A percentile compares a stretch with the other conserved stretches of the same genome.
Conservation (phyloP, 92 coral and sea anemone species). For the Zoanthus solanderi region DNA sequence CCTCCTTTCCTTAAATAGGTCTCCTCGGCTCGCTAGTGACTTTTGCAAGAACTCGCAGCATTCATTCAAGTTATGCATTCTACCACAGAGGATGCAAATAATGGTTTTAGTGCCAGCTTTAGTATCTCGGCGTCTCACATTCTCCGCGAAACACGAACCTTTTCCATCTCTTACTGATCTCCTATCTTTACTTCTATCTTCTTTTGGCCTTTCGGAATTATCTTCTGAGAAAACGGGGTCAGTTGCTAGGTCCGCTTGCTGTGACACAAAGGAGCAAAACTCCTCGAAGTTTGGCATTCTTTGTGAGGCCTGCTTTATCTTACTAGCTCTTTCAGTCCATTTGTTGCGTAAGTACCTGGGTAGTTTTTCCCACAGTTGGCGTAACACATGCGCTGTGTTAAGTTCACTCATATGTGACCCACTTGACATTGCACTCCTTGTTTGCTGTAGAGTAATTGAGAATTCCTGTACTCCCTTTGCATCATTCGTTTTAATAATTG, state of each 20-base stretch:
- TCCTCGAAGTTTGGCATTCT: constrained; percentile 61
- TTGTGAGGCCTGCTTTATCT: constrained; percentile 44
- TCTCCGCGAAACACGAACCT: constrained; percentile 50
- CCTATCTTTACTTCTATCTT: constrained; percentile 15
- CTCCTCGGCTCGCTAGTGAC: not conserved
- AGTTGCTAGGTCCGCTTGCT: constrained; percentile 71
- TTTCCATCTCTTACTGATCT: constrained; percentile 37
- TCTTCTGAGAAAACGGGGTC: constrained; percentile 67
- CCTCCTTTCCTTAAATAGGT: not conserved
- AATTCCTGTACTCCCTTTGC: constrained; percentile 73
- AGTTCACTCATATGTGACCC: constrained; percentile 64
- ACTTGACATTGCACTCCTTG: constrained; percentile 66
- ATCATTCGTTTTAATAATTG: constrained; percentile 65
- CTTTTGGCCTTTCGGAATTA: constrained; percentile 35
- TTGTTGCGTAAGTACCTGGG: constrained; percentile 62
- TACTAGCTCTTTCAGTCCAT: constrained; percentile 66
- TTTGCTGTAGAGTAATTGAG: constrained; percentile 63
- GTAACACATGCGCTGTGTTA: constrained; percentile 67
- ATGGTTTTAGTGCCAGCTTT: not conserved
- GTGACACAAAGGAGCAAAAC: constrained; percentile 54
- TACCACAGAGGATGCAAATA: not conserved
- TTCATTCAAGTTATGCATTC: no score
- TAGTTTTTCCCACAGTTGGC: constrained; percentile 69
- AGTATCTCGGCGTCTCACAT: no score
- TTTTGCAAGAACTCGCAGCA: no score